These are phyloP conservation scores for Oligia strigilis DNA, from an alignment of 2,888 invertebrate genomes.

Conservation along the genomic window DNA sequence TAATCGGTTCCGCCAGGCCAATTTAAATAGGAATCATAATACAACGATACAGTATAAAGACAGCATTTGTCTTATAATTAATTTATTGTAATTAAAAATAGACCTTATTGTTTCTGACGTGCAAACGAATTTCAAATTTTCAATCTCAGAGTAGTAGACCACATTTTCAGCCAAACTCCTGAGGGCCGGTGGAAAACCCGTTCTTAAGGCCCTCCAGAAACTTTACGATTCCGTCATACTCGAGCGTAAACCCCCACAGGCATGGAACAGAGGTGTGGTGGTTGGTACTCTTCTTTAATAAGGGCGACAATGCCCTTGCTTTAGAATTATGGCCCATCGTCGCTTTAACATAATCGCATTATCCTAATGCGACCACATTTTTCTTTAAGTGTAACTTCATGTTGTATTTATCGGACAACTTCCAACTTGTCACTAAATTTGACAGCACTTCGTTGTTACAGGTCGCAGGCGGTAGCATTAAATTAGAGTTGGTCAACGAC, in stretches of 20 bases:
- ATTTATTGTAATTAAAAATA: conserved; percentile 1
- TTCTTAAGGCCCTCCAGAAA: not conserved
- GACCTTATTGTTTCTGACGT: not conserved
- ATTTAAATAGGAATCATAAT: not conserved
- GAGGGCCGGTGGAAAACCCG: not conserved
- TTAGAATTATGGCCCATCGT: not conserved
- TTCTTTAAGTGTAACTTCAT: not conserved
- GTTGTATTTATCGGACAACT: not conserved
- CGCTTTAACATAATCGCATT: not conserved
- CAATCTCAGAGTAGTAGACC: not conserved
- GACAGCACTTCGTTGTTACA: conserved; percentile 76
- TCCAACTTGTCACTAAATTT: not conserved
- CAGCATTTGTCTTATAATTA: not conserved
- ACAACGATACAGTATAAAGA: not conserved
- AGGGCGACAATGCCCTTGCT: not conserved
- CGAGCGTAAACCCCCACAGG: not conserved
- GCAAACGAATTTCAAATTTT: not conserved
- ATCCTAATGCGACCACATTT: not conserved
- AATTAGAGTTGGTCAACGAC: conserved; percentile 97
- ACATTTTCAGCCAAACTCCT: not conserved
- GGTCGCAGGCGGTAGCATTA: conserved; percentile 96
- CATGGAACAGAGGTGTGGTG: not conserved
- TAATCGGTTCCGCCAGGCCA: not conserved
- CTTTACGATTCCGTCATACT: not conserved
- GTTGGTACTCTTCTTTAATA: not conserved